Base-by-base conservation (phyloP, 2,113 vertebrate species). In the Nerophis lumbriciformis region DNA sequence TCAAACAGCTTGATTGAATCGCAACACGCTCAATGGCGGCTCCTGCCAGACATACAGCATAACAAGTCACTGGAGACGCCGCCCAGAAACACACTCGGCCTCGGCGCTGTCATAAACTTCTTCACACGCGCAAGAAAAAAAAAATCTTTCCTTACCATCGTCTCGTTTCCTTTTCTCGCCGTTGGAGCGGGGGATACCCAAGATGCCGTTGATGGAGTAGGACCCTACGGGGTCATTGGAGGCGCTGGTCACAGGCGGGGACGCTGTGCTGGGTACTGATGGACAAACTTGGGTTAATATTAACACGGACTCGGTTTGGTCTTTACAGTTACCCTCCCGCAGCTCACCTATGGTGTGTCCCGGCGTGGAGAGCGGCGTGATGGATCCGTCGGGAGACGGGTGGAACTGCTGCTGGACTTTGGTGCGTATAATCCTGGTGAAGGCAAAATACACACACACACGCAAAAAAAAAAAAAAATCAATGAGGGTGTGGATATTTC, bases 391-490 rank as follows among this genome's bases (percentile, higher is more conserved):
- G 9, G 95, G 96, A n/a, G 97, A 97, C 67, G 96, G 95, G 88
- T 99, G 96, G 80, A 99, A 99, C 83, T 95, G 95, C 86, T 99
- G 97, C 87, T 99, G 97, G 84, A 99, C 97, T 96, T 99, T 99
- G 92, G 97, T 99, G 92, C 97, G 92, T 89, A 99, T 99, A 91
- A 99, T 99, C 93, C 97, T 99, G 89, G 62, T 83, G 86, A 83
- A 83, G 71, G 84, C 75, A 56, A 84, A 87, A 71, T 83, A 85
- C 84, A 85, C 71, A 77, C 82, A 82, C 16, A 71, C 13, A n/a
- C n/a, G n/a, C n/a, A n/a, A n/a, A n/a, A n/a, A 19, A 19, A 19
- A 19, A 19, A 38, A 56, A 38, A 37, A 79, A 79, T 80, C 69
- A 82, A 84, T 90, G 84, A 87, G 81, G 73, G 76, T 66, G 70